phyloP scores from a whole-genome alignment of 1,140 invertebrate species.

The Anadara kagoshimensis region DNA sequence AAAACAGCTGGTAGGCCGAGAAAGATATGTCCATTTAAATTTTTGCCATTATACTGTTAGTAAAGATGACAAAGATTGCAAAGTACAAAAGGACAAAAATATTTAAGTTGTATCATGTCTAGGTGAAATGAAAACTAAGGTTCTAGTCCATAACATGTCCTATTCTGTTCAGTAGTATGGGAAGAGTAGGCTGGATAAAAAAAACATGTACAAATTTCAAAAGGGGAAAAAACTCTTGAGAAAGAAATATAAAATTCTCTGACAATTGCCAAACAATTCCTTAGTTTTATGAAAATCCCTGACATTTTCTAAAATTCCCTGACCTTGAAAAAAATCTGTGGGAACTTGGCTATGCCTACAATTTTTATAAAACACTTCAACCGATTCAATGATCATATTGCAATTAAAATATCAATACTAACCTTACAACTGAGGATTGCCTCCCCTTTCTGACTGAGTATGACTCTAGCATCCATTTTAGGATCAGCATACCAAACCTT shows the following conservation, averaged over 20 bases:
- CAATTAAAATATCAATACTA: neutral
- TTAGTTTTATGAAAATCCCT: no score
- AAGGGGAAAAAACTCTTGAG: neutral
- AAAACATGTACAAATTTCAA: neutral
- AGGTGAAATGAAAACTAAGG: neutral
- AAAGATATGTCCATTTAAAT: no score
- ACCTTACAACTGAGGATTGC: slow-evolving; percentile 58
- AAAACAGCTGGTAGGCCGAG: no score
- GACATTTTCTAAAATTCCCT: no score
- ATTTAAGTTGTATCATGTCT: no score
- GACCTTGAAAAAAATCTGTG: neutral
- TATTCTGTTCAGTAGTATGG: neutral
- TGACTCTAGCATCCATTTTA: slow-evolving; percentile 14
- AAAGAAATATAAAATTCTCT: neutral
- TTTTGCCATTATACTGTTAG: no score
- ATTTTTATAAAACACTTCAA: neutral
- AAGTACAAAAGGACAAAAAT: no score
- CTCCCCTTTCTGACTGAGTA: slow-evolving; percentile 42
- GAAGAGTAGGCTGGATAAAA: neutral
- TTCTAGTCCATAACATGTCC: no score
- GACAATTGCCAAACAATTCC: no score
- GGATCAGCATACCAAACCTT: slow-evolving; percentile 49
- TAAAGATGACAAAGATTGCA: no score
- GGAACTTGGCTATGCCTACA: neutral
- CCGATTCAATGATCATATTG: neutral